phyloP scores from a whole-genome alignment of 1,140 invertebrate species.

The Oncopeltus fasciatus region DNA sequence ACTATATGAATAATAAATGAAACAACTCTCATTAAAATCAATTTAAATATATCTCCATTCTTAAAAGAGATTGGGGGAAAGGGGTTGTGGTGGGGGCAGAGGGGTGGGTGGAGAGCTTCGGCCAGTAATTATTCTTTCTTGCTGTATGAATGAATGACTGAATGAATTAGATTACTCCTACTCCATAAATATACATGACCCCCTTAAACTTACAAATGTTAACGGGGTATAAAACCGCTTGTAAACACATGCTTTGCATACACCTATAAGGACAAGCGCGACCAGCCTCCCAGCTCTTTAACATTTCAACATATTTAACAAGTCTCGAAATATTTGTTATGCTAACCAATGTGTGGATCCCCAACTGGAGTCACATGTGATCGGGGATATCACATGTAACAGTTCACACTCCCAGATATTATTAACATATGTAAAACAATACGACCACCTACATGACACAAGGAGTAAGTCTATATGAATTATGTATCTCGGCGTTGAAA shows the following conservation, averaged over 20 bases:
- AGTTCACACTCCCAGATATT: too few relatives aligned
- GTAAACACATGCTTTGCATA: background rate
- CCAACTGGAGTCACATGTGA: too few relatives aligned
- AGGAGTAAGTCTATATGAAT: too few relatives aligned
- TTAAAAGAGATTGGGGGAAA: background rate
- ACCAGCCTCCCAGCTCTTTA: too few relatives aligned
- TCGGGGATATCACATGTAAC: too few relatives aligned
- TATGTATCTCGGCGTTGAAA: too few relatives aligned
- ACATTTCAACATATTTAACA: too few relatives aligned
- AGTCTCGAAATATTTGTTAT: too few relatives aligned
- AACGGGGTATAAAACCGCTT: background rate
- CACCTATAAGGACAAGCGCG: background rate
- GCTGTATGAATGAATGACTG: slow-evolving; percentile 6
- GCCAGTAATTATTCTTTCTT: slow-evolving; percentile 8
- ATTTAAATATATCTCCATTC: slow-evolving; percentile 7
- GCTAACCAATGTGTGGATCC: too few relatives aligned
- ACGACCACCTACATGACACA: too few relatives aligned
- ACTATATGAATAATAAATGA: slow-evolving; percentile 9
- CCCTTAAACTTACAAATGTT: background rate
- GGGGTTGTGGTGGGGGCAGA: too few relatives aligned
- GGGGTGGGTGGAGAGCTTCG: background rate
- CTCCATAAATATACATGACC: slow-evolving; percentile 6
- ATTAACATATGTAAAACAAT: too few relatives aligned
- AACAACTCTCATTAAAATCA: slow-evolving; percentile 7
- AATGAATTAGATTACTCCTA: slow-evolving; percentile 2